These are phyloP conservation scores for Lithosia quadra DNA, from an alignment of 2,888 invertebrate genomes.

Conservation along the genomic window DNA sequence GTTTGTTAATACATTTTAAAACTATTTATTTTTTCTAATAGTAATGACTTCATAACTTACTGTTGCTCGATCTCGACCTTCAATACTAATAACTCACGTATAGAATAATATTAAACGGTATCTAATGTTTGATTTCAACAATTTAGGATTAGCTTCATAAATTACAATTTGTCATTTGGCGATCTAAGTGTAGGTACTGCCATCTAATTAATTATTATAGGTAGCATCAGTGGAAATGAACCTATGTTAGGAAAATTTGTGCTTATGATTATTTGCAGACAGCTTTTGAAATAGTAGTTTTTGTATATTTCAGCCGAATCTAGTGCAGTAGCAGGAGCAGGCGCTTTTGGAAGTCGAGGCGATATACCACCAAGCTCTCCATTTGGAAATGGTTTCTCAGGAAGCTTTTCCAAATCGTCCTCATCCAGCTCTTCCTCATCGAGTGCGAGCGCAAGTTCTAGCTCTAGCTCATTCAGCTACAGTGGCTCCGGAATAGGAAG, in stretches of 20 bases:
- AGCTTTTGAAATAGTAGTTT: constrained; percentile 23
- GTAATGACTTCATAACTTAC: constrained; percentile 1
- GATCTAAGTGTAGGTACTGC: background rate
- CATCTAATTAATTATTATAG: background rate
- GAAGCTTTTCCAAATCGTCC: constrained; percentile 80
- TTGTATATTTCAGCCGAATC: constrained; percentile 66
- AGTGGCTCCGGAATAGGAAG: constrained; percentile 60
- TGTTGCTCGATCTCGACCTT: constrained; percentile 11
- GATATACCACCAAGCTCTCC: constrained; percentile 63
- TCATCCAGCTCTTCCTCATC: constrained; percentile 78
- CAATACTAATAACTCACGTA: background rate
- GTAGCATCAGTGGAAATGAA: background rate
- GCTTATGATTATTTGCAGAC: background rate
- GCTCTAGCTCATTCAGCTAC: constrained; percentile 70
- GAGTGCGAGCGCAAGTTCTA: constrained; percentile 77
- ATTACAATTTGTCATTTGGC: background rate
- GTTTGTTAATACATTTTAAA: constrained; percentile 1
- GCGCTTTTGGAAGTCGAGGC: constrained; percentile 61
- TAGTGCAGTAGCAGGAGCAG: constrained; percentile 68
- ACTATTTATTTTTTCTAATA: background rate
- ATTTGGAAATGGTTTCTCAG: constrained; percentile 69
- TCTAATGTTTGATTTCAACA: background rate
- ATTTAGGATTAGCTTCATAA: background rate
- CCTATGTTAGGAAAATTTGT: background rate
- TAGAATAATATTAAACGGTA: background rate